Base-by-base conservation (phyloP, 2,113 vertebrate genomes). In the Carassius carassius region DNA sequence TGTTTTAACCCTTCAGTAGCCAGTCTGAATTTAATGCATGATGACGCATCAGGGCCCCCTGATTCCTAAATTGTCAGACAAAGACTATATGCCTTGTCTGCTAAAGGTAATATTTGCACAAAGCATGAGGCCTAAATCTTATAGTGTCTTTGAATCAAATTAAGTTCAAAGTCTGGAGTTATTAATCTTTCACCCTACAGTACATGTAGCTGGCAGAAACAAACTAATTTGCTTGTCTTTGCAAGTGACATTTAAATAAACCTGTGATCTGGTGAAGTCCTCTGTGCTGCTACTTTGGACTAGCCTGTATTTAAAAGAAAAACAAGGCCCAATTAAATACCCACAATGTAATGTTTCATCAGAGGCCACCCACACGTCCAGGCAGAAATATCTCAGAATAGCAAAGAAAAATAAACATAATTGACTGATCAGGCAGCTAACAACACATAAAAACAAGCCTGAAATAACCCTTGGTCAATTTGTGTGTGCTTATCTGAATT, bases 361-460 rank as follows among this genome's bases (percentile, higher is more conserved):
- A 47, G 73, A 73, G 3, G 32, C 81, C 81, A 37, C 44, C 67
- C 35, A 73, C 35, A 5, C 37, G 14, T 10, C 72, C 73, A 76
- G 17, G 37, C 32, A 79, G 29, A 47, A 25, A 29, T 12, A 19
- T 83, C 74, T 86, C 73, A 67, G 73, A 88, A 82, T 83, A 86
- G 78, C 62, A 44, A 78, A 56, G 63, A 76, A 62, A 79, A 88
- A 86, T 83, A 83, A 85, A 85, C 83, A 60, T 51, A 25, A 32
- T 16, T 76, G 67, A 56, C 54, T 8, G 41, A 85, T n/a, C 56
- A 73, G 67, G 82, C 37, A 70, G 44, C 81, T 29, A 63, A 84
- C 17, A 54, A 29, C 37, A 58, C 23, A 11, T 9, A 23, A 44
- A 49, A 23, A 73, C 54, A 63, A 47, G 0, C 72, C 25, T 21